Evolutionary conservation across 2,888 invertebrate species (phyloP), one percentile per base, ranked within the genome.

Genomic region (Pseudolycoriella hygida): DNA sequence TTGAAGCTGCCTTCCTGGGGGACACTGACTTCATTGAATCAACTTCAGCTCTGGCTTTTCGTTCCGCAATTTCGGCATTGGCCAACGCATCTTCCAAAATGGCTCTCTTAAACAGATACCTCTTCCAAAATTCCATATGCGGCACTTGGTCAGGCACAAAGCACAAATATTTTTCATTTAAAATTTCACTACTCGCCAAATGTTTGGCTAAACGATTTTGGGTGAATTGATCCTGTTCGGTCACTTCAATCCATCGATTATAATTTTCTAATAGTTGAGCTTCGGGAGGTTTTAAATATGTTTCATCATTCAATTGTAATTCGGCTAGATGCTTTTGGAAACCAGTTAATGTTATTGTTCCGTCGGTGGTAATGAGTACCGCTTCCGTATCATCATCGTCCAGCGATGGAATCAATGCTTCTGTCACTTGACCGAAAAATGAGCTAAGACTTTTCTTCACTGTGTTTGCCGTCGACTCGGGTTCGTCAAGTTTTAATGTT

Each of bases 31-130:
- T 48, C 11, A 40, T 48, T 19, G 47, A 49, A 15, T 48, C 34
- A 5, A 46, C 11, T 42, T 50, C 50, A 25, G 64, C 38, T 65
- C 59, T 53, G 62, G 57, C 53, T 60, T 65, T 50, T 58, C 72
- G 63, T 60, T 73, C 54, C 57, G 56, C 54, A 38, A 75, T 74
- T 43, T 79, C 69, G 48, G 76, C 72, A 25, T 80, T 74, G 6
- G 80, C 80, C 53, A 85, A 69, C 2, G 80, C 75, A 60, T 82
- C 77, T 56, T 83, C 77, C 2, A 85, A 64, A 41, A 83, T 64
- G n/a, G 84, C 81, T 56, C 84, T 78, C 57, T 81, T 79, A 67
- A 84, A 88, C 55, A 85, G 70, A 61, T 86, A 88, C 42, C 74
- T 71, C 58, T 81, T 77, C 87, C 87, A 88, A 63, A 87, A 88